Base-by-base conservation (phyloP, 2,797 vertebrate genomes). In the Microhierax caerulescens region DNA sequence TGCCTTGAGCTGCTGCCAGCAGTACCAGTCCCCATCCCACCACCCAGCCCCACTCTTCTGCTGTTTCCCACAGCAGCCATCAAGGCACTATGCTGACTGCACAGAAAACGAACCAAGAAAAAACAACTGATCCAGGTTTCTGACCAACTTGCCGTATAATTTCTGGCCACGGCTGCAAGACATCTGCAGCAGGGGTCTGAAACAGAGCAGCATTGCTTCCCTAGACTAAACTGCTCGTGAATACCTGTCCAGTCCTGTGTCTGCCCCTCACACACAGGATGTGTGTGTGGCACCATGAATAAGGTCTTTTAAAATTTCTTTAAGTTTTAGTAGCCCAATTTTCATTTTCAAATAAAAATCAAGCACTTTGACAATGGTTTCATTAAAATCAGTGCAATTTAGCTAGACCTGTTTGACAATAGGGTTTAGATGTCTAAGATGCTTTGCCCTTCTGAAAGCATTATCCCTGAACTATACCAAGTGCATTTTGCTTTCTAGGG, bases 401-500 rank as follows among this genome's bases (percentile, higher is more conserved):
- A 79, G 25, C 54, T 43, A 69, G 68, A 80, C 30, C 7, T 41
- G 3, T 11, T 30, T 56, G 14, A 67, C 28, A 79, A 43, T 11
- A 75, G 15, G n/a, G 19, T 60, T 85, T 60, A 74, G 51, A 45
- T 19, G 20, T 36, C 63, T 25, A 15, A 53, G 15, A 10, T 53
- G 21, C 51, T 78, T 75, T 82, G 25, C 53, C 54, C 30, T 67
- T 34, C 48, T 70, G 70, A 56, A 90, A 84, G 22, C 56, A 13
- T 67, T 61, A 34, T 75, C 56, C 61, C 65, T 72, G 51, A 91
- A 78, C 32, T 54, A n/a, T 27, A 65, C 41, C 24, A 51, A 88
- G 39, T 51, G 13, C 54, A 32, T 90, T 93, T 88, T 90, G 73
- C 93, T 95, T 95, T 78, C 19, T 63, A 86, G 63, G 41, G 63